phyloP scores from a whole-genome alignment of 2,797 vertebrate genomes.

The Clamator glandarius region DNA sequence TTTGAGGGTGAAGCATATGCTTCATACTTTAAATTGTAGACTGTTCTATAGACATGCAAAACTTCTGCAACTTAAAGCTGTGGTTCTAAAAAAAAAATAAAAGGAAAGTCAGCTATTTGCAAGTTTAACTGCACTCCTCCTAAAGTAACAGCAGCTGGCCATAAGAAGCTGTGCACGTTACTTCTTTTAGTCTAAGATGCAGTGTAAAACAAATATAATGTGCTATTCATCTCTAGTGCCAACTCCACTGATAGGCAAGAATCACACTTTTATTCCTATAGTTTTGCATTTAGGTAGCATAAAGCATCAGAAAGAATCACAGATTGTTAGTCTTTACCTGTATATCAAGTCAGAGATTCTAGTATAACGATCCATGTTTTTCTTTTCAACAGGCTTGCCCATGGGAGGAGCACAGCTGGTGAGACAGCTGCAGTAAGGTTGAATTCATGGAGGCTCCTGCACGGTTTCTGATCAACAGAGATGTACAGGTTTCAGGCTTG shows the following conservation, averaged over 20 bases:
- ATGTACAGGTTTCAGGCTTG: neutral
- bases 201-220: neutral
- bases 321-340: neutral
- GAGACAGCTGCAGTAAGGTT: neutral
- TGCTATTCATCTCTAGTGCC: neutral
- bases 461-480: neutral
- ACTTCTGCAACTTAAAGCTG: neutral
- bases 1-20: neutral
- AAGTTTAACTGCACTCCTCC: neutral
- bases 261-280: neutral
- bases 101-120: neutral
- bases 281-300: neutral
- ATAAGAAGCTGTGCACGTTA: neutral
- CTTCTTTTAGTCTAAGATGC: neutral
- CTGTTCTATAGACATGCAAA: neutral
- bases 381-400: neutral
- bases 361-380: neutral
- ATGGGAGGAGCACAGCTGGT: neutral
- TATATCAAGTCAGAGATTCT: neutral
- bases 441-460: neutral
- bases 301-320: neutral
- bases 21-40: neutral
- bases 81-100: neutral
- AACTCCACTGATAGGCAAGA: neutral
- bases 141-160: neutral